Evolutionary conservation across 2,888 invertebrate genomes (phyloP).

Genomic region (Callyntrura guangdongensis): DNA sequence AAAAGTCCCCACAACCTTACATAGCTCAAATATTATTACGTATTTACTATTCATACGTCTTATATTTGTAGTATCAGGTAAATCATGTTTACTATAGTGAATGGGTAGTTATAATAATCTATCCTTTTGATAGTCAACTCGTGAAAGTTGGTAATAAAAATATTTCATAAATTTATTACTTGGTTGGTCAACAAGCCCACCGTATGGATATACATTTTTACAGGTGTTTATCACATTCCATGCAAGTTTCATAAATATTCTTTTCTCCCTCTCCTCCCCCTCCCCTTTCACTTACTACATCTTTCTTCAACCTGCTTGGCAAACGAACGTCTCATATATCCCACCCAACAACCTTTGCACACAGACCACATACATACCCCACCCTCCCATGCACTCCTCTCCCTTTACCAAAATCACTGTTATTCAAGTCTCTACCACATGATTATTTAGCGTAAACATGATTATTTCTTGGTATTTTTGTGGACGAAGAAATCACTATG

Average conservation of each 20-base stretch:
- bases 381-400: neutral
- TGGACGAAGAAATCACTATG: neutral
- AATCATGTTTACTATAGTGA: neutral
- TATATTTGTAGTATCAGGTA: neutral
- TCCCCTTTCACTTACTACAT: neutral
- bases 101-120: neutral
- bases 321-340: constrained; percentile 26
- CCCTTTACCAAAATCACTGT: neutral
- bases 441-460: neutral
- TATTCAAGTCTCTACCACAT: neutral
- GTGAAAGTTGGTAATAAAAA: constrained; percentile 29
- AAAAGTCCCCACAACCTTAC: neutral
- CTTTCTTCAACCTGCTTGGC: neutral
- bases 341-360: neutral
- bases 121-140: neutral
- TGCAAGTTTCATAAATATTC: constrained; percentile 50
- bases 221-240: constrained; percentile 75
- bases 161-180: constrained; percentile 47
- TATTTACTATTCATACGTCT: neutral
- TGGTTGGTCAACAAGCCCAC: constrained; percentile 12
- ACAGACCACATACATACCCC: neutral
- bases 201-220: constrained; percentile 30
- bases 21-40: neutral
- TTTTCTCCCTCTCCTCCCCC: neutral
- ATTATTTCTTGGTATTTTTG: neutral